A percentile compares a stretch with the other conserved stretches of the same genome.
Evolutionary conservation across 2,113 vertebrate genomes (phyloP).

Genomic region (Nothoprocta pentlandii): DNA sequence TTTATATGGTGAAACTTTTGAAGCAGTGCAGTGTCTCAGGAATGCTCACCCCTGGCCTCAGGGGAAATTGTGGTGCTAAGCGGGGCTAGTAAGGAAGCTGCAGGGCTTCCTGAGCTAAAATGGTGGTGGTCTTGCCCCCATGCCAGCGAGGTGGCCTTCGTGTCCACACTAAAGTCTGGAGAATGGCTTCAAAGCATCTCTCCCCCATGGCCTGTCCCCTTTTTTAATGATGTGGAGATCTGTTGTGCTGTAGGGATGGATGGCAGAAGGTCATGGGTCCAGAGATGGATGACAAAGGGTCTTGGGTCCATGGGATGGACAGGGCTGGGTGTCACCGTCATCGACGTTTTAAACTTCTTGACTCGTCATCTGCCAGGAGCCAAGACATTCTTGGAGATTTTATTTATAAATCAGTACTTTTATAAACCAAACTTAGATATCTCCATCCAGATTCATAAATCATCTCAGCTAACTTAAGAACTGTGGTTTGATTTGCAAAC

Average conservation of each 20-base stretch:
- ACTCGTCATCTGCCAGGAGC: not conserved
- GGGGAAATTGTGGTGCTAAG: slow-evolving; percentile 3
- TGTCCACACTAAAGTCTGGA: not conserved
- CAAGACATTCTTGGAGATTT: not conserved
- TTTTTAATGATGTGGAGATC: not conserved
- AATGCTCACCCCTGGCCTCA: not conserved
- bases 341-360: not conserved
- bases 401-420: slow-evolving; percentile 49
- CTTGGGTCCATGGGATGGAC: fast-evolving
- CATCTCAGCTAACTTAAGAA: slow-evolving; percentile 48
- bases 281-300: not conserved
- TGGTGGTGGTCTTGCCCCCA: not conserved
- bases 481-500: slow-evolving; percentile 62
- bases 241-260: not conserved
- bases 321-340: not conserved
- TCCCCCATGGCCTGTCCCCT: not conserved
- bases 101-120: not conserved
- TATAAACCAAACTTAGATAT: slow-evolving; percentile 56
- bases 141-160: fast-evolving
- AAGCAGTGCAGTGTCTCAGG: not conserved
- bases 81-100: not conserved
- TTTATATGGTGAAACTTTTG: slow-evolving; percentile 43
- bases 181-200: not conserved
- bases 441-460: slow-evolving; percentile 66
- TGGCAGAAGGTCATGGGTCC: not conserved